A percentile compares a stretch with the other conserved stretches of the same genome.
Conservation (phyloP, 1,140 invertebrate species). For the Drosophila setifemur region DNA sequence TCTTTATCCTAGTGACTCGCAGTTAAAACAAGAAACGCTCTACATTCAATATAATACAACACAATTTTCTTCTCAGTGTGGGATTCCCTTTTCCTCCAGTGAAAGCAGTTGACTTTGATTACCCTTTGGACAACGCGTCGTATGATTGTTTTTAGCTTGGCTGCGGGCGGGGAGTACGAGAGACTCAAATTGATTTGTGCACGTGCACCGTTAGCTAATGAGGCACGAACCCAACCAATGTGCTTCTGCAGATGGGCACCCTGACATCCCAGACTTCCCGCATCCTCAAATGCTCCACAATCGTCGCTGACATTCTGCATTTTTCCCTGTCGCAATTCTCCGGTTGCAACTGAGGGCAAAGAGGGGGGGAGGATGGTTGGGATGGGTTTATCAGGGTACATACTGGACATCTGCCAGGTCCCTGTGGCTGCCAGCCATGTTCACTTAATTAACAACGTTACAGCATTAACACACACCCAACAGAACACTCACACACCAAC, state of each 20-base stretch:
- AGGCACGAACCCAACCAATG: slow-evolving; percentile 27
- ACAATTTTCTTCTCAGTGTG: slow-evolving; percentile 1
- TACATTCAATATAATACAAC: too few species aligned
- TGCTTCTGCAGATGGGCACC: not conserved
- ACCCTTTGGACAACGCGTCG: slow-evolving; percentile 66
- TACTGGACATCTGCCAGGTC: slow-evolving; percentile 38
- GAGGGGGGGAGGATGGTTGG: not conserved
- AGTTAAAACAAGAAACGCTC: too few species aligned
- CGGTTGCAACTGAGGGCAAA: slow-evolving; percentile 34
- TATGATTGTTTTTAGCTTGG: slow-evolving; percentile 63
- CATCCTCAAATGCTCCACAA: slow-evolving; percentile 29
- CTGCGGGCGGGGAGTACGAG: slow-evolving; percentile 8
- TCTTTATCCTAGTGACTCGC: too few species aligned
- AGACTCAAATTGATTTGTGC: slow-evolving; percentile 71
- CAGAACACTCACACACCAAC: not conserved
- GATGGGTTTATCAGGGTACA: slow-evolving; percentile 1
- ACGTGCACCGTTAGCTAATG: slow-evolving; percentile 74
- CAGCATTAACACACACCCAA: slow-evolving; percentile 43
- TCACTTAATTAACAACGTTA: slow-evolving; percentile 72
- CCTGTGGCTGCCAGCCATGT: slow-evolving; percentile 27
- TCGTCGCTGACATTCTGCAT: slow-evolving; percentile 42
- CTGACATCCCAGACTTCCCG: slow-evolving; percentile 4
- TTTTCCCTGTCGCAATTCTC: slow-evolving; percentile 1
- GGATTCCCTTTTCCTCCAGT: slow-evolving; percentile 36
- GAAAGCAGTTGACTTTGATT: slow-evolving; percentile 62